phyloP scores from a whole-genome alignment of 37 sponge, comb jelly and placozoan species.

The Beroe ovata region DNA sequence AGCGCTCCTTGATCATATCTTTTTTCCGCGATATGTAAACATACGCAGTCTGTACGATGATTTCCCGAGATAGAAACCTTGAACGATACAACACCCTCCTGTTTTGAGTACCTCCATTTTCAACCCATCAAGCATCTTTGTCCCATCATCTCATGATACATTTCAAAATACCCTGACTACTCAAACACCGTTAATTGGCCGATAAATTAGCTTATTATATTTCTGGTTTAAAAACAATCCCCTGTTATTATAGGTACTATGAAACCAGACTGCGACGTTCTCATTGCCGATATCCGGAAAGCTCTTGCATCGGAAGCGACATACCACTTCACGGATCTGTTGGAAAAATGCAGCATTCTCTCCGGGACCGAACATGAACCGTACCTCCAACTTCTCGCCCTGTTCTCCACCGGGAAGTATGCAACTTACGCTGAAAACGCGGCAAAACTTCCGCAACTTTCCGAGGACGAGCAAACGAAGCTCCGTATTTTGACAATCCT shows the following conservation, averaged over 20 bases:
- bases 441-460: not conserved
- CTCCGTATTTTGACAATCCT: conserved; percentile 34
- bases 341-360: not conserved
- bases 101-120: too few relatives aligned
- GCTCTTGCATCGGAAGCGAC: conserved; percentile 29
- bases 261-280: conserved; percentile 4
- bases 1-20: too few relatives aligned
- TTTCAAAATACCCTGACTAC: too few relatives aligned
- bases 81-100: too few relatives aligned
- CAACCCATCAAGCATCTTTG: too few relatives aligned
- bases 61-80: too few relatives aligned
- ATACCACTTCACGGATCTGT: conserved; percentile 9
- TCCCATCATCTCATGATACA: too few relatives aligned
- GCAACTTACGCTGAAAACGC: not conserved
- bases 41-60: too few relatives aligned
- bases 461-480: not conserved
- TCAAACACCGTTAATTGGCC: not conserved
- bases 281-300: conserved; percentile 49
- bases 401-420: conserved; percentile 14
- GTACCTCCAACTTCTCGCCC: not conserved
- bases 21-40: too few relatives aligned
- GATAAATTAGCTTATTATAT: not conserved
- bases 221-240: not conserved
- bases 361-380: conserved; percentile 11
- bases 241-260: not conserved